phyloP scores from a whole-genome alignment of 1,140 invertebrate species.

The Yoshiicerus persimilis region DNA sequence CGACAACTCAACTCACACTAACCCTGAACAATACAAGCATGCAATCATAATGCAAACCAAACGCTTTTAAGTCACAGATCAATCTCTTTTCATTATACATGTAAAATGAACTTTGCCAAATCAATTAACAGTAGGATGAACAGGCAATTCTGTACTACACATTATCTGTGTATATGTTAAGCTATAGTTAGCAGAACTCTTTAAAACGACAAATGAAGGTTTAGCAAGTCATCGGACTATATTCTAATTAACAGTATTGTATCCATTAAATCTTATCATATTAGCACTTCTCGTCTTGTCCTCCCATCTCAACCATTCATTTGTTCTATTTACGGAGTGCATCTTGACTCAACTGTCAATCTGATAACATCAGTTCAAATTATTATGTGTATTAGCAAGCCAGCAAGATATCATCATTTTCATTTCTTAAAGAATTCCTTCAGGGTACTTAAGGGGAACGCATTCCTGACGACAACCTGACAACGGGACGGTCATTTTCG shows the following conservation, averaged over 20 bases:
- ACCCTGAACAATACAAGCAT: background rate
- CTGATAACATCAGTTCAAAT: background rate
- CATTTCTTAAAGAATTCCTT: background rate
- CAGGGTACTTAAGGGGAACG: too few relatives aligned
- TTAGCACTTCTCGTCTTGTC: conserved; percentile 29
- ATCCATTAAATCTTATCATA: conserved; percentile 29
- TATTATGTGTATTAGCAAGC: background rate
- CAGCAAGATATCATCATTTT: background rate
- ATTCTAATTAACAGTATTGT: conserved; percentile 45
- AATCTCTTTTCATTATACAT: background rate
- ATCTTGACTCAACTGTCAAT: background rate
- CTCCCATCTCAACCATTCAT: conserved; percentile 6
- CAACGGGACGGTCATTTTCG: too few relatives aligned
- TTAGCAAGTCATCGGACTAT: conserved; percentile 27
- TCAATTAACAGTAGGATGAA: too few relatives aligned
- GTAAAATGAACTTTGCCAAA: too few relatives aligned
- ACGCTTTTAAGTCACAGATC: background rate
- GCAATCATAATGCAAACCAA: background rate
- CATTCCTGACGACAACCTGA: too few relatives aligned
- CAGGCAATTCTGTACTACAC: too few relatives aligned
- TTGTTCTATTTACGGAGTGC: background rate
- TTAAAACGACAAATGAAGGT: too few relatives aligned
- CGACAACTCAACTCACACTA: background rate
- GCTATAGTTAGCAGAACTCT: too few relatives aligned
- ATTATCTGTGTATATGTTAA: too few relatives aligned